Evolutionary conservation across 2,113 vertebrate genomes (phyloP).

Genomic region (Dasypus novemcinctus): DNA sequence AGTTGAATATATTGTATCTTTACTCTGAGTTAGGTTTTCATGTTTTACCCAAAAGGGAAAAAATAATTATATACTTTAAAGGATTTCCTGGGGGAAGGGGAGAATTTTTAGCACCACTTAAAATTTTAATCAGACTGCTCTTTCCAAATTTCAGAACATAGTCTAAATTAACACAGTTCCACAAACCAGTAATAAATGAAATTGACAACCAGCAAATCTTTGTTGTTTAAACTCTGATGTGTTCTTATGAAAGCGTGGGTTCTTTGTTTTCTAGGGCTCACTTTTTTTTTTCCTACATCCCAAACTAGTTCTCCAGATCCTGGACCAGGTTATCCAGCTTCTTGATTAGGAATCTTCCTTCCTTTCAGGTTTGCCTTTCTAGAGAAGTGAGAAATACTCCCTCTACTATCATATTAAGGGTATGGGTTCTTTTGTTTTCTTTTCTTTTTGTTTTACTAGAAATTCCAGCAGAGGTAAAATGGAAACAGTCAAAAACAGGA

Average conservation of each 20-base stretch:
- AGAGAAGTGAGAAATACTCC: background rate
- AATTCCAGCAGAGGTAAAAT: slow-evolving; percentile 22
- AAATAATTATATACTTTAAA: background rate
- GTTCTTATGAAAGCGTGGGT: background rate
- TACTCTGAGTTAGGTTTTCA: background rate
- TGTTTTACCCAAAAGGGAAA: background rate
- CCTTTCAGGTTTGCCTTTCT: background rate
- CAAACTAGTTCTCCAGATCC: background rate
- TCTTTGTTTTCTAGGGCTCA: background rate
- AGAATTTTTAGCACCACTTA: background rate
- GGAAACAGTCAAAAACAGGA: background rate
- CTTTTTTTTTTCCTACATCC: background rate
- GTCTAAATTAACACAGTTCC: background rate
- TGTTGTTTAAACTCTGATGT: background rate
- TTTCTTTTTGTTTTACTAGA: background rate
- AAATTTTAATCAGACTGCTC: slow-evolving; percentile 9
- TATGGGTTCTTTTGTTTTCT: background rate
- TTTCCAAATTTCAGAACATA: slow-evolving; percentile 33
- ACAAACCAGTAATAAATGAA: background rate
- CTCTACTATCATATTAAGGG: background rate
- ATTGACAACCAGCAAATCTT: background rate
- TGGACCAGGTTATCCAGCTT: background rate
- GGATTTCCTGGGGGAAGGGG: background rate
- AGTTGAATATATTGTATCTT: background rate
- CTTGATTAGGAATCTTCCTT: background rate